phyloP scores from a whole-genome alignment of 2,113 vertebrate genomes.

The Andinoacara biseriatus region DNA sequence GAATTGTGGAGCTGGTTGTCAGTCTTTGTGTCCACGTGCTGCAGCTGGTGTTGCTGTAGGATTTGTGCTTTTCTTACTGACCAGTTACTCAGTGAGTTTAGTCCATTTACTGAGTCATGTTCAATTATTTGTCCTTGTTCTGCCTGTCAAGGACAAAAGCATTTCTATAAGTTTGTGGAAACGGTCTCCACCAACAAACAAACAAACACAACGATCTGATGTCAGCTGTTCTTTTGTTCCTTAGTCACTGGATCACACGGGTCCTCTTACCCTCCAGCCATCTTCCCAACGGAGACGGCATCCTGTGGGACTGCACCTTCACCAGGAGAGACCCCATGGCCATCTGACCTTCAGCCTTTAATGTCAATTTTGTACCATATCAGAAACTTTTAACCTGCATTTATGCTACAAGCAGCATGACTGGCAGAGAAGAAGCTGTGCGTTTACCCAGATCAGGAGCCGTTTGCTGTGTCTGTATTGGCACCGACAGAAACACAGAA shows the following conservation, averaged over 20 bases:
- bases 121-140: too few species aligned
- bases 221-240: neutral
- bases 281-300: slow-evolving; percentile 85
- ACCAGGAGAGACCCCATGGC: slow-evolving; percentile 83
- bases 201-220: too few species aligned
- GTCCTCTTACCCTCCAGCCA: slow-evolving; percentile 93
- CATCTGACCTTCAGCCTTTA: slow-evolving; percentile 73
- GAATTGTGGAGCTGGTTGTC: too few species aligned
- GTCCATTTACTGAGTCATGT: too few species aligned
- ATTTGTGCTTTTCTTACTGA: too few species aligned
- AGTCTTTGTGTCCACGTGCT: too few species aligned
- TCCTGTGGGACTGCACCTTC: slow-evolving; percentile 87
- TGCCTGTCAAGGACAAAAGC: too few species aligned
- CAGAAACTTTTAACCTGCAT: neutral
- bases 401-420: neutral
- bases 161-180: too few species aligned
- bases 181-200: too few species aligned
- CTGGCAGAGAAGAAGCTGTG: neutral
- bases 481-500: neutral
- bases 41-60: too few species aligned
- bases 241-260: slow-evolving; percentile 94
- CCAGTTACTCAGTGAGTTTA: too few species aligned
- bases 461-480: neutral
- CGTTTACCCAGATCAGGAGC: neutral
- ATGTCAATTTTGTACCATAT: neutral